phyloP scores from a whole-genome alignment of 2,888 invertebrate genomes.

The Drosophila parthenogenetica region DNA sequence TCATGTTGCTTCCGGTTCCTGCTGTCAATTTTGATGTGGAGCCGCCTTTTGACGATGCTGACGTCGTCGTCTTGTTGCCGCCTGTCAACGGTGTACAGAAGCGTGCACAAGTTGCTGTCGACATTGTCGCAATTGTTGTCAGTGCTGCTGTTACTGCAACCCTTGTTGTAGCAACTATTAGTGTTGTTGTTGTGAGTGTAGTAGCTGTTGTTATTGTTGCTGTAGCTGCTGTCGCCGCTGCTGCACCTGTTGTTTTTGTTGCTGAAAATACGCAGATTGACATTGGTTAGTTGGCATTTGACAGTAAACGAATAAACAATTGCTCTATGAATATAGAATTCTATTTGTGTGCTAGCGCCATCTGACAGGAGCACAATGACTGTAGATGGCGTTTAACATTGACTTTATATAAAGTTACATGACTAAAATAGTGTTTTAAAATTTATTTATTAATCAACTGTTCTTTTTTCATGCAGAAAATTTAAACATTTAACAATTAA shows the following conservation, averaged over 20 bases:
- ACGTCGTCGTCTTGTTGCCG: slow-evolving; percentile 31
- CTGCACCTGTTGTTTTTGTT: neutral
- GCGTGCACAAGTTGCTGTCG: slow-evolving; percentile 83
- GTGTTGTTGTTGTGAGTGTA: neutral
- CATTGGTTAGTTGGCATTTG: slow-evolving; percentile 27
- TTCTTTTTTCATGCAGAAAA: no score
- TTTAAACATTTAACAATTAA: no score
- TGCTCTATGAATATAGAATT: slow-evolving; percentile 11
- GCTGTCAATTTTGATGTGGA: slow-evolving; percentile 57
- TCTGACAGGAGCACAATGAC: slow-evolving; percentile 1
- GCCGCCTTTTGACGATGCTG: slow-evolving; percentile 45
- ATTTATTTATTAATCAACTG: no score
- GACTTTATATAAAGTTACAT: neutral
- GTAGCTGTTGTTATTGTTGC: slow-evolving; percentile 22
- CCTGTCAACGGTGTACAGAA: slow-evolving; percentile 72
- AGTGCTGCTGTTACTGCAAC: slow-evolving; percentile 17
- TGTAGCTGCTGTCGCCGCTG: neutral
- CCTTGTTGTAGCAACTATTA: neutral
- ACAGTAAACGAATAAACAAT: neutral
- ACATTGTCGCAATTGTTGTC: slow-evolving; percentile 70
- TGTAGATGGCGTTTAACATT: neutral
- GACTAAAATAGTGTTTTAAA: no score
- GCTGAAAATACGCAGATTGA: slow-evolving; percentile 35
- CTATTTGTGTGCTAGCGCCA: slow-evolving; percentile 2
- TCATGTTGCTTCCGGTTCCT: slow-evolving; percentile 53